These are phyloP conservation scores for Sylvicola cinctus DNA, from an alignment of 2,888 invertebrate genomes.

Conservation along the genomic window DNA sequence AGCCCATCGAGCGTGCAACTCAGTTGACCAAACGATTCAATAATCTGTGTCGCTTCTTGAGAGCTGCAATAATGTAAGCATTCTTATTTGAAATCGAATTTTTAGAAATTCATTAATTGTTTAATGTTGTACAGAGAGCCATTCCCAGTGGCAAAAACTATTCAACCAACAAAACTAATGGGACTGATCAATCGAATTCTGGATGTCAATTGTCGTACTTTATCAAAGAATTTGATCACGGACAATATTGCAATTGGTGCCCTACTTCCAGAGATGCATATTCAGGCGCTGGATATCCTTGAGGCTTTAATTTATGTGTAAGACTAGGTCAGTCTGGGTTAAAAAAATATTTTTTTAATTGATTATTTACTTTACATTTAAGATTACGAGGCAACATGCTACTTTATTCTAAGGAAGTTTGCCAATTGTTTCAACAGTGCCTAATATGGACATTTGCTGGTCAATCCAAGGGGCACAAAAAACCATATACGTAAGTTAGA, in stretches of 20 bases:
- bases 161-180: slow-evolving; percentile 14
- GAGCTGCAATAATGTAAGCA: slow-evolving; percentile 6
- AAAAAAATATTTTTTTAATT: background rate
- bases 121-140: slow-evolving; percentile 13
- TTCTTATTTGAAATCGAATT: slow-evolving; percentile 1
- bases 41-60: slow-evolving; percentile 12
- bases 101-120: slow-evolving; percentile 13
- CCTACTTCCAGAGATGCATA: slow-evolving; percentile 14
- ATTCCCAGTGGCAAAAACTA: slow-evolving; percentile 15
- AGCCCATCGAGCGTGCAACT: slow-evolving; percentile 13
- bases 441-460: slow-evolving; percentile 16
- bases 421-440: slow-evolving; percentile 12
- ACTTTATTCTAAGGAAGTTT: slow-evolving; percentile 11
- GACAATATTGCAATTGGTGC: slow-evolving; percentile 15
- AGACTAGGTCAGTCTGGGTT: slow-evolving; percentile 6
- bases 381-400: slow-evolving; percentile 11
- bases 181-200: slow-evolving; percentile 15
- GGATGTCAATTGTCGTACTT: slow-evolving; percentile 12
- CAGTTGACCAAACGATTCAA: slow-evolving; percentile 12
- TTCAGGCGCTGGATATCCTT: slow-evolving; percentile 12
- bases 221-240: slow-evolving; percentile 13
- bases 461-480: slow-evolving; percentile 11
- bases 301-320: slow-evolving; percentile 13
- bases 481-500: slow-evolving; percentile 13
- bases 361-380: slow-evolving; percentile 9